Evolutionary conservation across 1,140 invertebrate species (phyloP).

Genomic region (Intoshia linei): DNA sequence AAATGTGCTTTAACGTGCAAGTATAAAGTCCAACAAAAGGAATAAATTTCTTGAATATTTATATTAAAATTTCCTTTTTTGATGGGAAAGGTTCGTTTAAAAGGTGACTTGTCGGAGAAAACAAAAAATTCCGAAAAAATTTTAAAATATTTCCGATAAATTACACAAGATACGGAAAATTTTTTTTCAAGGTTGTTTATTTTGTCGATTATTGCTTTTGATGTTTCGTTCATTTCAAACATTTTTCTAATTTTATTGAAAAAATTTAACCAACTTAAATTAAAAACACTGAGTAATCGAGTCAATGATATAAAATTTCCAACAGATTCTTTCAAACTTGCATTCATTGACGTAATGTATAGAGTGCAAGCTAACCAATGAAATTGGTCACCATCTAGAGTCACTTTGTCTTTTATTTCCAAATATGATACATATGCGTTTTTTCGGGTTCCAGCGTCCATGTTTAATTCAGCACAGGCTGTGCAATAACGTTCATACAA

Average conservation of each 20-base stretch:
- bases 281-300: constrained; percentile 32
- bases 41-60: too few species aligned
- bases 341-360: too few species aligned
- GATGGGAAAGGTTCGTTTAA: too few species aligned
- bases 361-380: constrained; percentile 78
- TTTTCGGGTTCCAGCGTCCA: too few species aligned
- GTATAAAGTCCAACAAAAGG: too few species aligned
- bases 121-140: too few species aligned
- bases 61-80: too few species aligned
- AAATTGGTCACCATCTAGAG: constrained; percentile 55
- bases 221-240: constrained; percentile 62
- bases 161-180: constrained; percentile 64
- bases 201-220: constrained; percentile 44
- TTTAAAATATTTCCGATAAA: constrained; percentile 81
- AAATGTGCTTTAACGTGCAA: constrained; percentile 17
- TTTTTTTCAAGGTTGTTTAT: constrained; percentile 54
- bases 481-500: too few species aligned
- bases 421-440: too few species aligned
- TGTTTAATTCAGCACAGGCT: too few species aligned
- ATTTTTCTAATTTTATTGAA: constrained; percentile 75
- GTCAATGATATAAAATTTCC: constrained; percentile 68
- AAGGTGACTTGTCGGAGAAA: too few species aligned
- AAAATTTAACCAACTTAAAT: constrained; percentile 52
- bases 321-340: constrained; percentile 43
- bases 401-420: too few species aligned